Evolutionary conservation across 2,888 invertebrate genomes (phyloP).

Genomic region (Eurois occulta): DNA sequence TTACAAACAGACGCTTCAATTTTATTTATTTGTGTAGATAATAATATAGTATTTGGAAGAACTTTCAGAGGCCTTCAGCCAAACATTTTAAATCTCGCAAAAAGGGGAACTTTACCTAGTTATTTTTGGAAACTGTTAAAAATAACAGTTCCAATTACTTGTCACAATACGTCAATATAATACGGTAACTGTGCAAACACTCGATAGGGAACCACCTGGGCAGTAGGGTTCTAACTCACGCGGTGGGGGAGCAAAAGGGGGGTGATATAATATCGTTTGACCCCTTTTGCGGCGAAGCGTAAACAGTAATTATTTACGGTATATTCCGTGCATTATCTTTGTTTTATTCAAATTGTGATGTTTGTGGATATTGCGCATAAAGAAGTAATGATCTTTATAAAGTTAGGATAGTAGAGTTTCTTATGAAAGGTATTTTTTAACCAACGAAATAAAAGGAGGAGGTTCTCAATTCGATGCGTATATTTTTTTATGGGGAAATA

Average conservation of each 20-base stretch:
- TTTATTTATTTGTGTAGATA: too few species aligned
- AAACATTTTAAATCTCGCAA: not conserved
- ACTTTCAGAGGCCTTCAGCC: not conserved
- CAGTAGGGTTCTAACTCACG: constrained; percentile 6
- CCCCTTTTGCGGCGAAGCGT: constrained; percentile 25
- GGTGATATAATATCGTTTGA: constrained; percentile 41
- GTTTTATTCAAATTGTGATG: constrained; percentile 19
- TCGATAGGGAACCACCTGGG: constrained; percentile 37
- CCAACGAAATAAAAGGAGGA: too few species aligned
- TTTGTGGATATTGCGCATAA: not conserved
- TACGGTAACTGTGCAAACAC: constrained; percentile 46
- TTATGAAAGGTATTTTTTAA: not conserved
- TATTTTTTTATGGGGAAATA: not conserved
- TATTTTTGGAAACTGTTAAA: constrained; percentile 20
- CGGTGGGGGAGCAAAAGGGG: not conserved
- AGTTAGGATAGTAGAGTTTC: not conserved
- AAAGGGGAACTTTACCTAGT: not conserved
- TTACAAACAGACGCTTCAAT: too few species aligned
- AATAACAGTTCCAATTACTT: constrained; percentile 36
- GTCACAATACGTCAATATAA: constrained; percentile 21
- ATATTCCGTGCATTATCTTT: constrained; percentile 22
- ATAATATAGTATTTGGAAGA: too few species aligned
- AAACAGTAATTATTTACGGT: constrained; percentile 20
- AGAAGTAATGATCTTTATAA: constrained; percentile 1
- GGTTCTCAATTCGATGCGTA: too few species aligned